Conservation (phyloP, 2,888 invertebrate genomes). For the Tillus elongatus region DNA sequence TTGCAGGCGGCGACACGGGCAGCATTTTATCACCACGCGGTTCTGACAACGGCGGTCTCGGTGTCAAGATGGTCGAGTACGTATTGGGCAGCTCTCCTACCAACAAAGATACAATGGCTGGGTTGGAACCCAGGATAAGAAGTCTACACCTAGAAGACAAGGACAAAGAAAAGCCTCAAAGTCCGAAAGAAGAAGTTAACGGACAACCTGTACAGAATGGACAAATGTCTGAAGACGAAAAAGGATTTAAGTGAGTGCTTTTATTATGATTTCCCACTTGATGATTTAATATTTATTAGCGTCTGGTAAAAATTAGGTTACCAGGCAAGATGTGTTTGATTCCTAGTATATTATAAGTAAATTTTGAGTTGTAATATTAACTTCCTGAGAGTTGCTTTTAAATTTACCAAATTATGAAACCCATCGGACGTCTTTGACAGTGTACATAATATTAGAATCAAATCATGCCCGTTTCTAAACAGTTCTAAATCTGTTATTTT, state of each 20-base stretch:
- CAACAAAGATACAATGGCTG: slow-evolving; percentile 53
- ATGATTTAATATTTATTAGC: no score
- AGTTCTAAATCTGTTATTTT: no score
- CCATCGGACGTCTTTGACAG: no score
- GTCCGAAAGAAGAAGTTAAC: slow-evolving; percentile 48
- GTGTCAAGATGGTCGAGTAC: slow-evolving; percentile 98
- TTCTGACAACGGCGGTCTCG: slow-evolving; percentile 80
- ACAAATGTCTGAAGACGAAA: slow-evolving; percentile 55
- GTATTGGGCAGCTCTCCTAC: slow-evolving; percentile 90
- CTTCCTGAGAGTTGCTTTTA: no score
- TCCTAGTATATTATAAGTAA: no score
- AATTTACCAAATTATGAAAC: no score
- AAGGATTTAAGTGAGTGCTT: slow-evolving; percentile 76
- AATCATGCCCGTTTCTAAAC: no score
- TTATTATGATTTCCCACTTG: slow-evolving; percentile 16
- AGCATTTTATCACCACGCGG: slow-evolving; percentile 63
- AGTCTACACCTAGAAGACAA: slow-evolving; percentile 53
- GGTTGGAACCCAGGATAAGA: slow-evolving; percentile 56
- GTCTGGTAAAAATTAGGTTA: no score
- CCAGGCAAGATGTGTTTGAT: no score
- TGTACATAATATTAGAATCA: no score
- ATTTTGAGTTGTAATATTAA: no score
- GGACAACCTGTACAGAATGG: slow-evolving; percentile 45
- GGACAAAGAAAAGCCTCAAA: slow-evolving; percentile 49
- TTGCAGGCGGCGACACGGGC: slow-evolving; percentile 49